Base-by-base conservation (phyloP, 2,113 vertebrate genomes). In the Eleginops maclovinus region DNA sequence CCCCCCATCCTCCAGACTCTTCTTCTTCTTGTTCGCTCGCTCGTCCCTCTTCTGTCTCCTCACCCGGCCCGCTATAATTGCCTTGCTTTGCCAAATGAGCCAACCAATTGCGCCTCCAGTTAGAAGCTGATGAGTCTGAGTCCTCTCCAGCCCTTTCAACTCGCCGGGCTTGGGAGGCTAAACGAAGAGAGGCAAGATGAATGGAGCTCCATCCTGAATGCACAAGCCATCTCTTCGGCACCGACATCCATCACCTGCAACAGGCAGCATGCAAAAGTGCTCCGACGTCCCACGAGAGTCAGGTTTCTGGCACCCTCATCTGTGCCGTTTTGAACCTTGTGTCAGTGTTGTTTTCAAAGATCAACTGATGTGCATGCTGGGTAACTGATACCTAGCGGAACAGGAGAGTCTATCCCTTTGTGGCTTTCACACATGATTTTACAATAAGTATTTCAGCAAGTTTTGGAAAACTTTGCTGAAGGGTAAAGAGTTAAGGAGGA, bases 11-110 rank as follows among this genome's bases (percentile, higher is more conserved):
- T 43, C 47, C 61, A 49, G 66, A 55, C 77, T 60, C 71, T 77
- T 72, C 43, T 65, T 87, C 86, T 78, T 71, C 68, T 73, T 63
- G 58, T 77, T 71, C 71, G 13, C 65, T 68, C 17, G 15, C 58
- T 63, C 67, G 75, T 43, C 64, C 65, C 36, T 40, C 36, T 73
- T 55, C 73, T 58, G 47, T 81, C 83, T 84, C 78, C 61, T 79
- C 76, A 73, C 77, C 77, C 72, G 62, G n/a, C 72, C 78, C 72
- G n/a, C 80, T 83, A 81, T 91, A 92, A 91, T 91, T 91, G 88
- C 81, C 85, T 83, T 53, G 43, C 75, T 77, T 73, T 79, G 81
- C 88, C 87, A 86, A 91, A 89, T 77, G 79, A 89, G 86, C 81
- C 77, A 56, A 82, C 84, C 76, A 22, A 78, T 75, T 83, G 75